Conservation (phyloP, 2,888 invertebrate genomes). For the Hedya salicella region DNA sequence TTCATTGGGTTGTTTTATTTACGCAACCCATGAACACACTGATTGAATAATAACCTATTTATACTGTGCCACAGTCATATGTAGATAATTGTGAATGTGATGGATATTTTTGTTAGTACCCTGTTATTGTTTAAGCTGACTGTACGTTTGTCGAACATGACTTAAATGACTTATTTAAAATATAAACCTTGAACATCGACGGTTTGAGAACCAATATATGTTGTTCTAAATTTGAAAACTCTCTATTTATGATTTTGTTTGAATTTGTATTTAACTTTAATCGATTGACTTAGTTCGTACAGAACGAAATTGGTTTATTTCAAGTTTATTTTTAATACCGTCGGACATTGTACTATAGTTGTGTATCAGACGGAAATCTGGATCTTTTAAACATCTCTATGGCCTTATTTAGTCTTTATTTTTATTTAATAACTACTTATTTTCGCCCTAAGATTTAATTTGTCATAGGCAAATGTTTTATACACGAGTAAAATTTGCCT, state of each 20-base stretch:
- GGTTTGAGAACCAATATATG: slow-evolving; percentile 45
- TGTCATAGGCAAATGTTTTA: not conserved
- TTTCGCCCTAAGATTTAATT: not conserved
- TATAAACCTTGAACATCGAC: not conserved
- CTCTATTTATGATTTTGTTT: slow-evolving; percentile 42
- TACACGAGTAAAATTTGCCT: not conserved
- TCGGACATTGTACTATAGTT: slow-evolving; percentile 1
- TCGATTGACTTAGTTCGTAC: slow-evolving; percentile 7
- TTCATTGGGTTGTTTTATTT: too few species aligned
- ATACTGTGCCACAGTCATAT: too few species aligned
- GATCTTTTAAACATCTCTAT: not conserved
- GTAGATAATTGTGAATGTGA: too few species aligned
- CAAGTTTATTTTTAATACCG: not conserved
- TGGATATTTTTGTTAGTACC: too few species aligned
- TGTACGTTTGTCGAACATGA: not conserved
- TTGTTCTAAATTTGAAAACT: slow-evolving; percentile 44
- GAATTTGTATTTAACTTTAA: slow-evolving; percentile 15
- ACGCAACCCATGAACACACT: too few species aligned
- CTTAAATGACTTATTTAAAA: not conserved
- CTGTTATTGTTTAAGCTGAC: not conserved
- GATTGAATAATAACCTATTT: too few species aligned
- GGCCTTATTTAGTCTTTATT: not conserved
- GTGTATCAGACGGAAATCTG: not conserved
- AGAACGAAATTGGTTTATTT: not conserved
- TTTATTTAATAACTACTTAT: slow-evolving; percentile 22